phyloP scores from a whole-genome alignment of 1,140 invertebrate genomes.

The Drosophila setifemur region DNA sequence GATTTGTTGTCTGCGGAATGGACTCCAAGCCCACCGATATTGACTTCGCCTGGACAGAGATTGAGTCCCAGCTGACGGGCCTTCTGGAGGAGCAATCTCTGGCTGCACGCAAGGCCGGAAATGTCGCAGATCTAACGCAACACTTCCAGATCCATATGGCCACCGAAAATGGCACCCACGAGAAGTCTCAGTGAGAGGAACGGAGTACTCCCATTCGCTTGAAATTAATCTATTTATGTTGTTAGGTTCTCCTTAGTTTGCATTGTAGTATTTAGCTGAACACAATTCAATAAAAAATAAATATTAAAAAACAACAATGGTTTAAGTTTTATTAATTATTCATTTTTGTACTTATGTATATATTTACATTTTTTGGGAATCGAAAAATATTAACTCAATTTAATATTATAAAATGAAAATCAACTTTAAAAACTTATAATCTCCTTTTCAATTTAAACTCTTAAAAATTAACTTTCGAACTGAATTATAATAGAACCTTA shows the following conservation, averaged over 20 bases:
- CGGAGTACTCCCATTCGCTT: background rate
- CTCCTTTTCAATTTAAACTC: too few relatives aligned
- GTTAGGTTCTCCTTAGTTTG: constrained; percentile 41
- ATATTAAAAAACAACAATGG: background rate
- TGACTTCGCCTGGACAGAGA: constrained; percentile 92
- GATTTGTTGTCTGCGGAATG: constrained; percentile 92
- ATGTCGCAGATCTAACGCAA: constrained; percentile 54
- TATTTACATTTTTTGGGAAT: too few relatives aligned
- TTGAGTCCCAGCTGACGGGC: constrained; percentile 84
- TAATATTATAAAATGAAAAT: background rate
- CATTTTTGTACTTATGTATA: background rate
- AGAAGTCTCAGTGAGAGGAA: constrained; percentile 50
- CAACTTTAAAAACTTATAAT: too few relatives aligned
- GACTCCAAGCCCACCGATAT: constrained; percentile 89
- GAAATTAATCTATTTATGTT: constrained; percentile 40
- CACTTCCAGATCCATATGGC: constrained; percentile 46
- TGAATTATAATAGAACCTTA: too few relatives aligned
- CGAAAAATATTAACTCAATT: background rate
- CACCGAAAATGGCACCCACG: constrained; percentile 29
- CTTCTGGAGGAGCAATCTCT: constrained; percentile 34
- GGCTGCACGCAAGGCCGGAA: constrained; percentile 35
- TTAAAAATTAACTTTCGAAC: too few relatives aligned
- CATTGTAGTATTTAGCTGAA: constrained; percentile 12
- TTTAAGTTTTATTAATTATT: too few relatives aligned
- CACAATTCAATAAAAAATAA: constrained; percentile 17